A percentile compares a stretch with the other conserved stretches of the same genome.
Evolutionary conservation across 1,140 invertebrate species (phyloP).

Genomic region (Alviniconcha marisindica): DNA sequence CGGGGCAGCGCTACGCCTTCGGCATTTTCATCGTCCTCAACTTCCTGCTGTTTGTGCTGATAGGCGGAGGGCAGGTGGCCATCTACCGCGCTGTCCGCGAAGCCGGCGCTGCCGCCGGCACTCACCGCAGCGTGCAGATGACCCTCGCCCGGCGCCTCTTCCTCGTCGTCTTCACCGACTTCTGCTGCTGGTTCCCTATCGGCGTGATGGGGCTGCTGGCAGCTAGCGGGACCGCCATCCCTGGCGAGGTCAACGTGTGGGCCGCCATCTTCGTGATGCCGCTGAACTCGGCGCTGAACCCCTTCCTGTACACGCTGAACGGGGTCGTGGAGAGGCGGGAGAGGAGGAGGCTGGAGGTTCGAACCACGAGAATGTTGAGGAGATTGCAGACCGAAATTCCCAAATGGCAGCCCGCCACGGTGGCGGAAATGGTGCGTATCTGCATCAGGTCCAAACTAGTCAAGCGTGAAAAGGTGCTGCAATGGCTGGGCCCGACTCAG

Average conservation of each 20-base stretch:
- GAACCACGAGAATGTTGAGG: neutral
- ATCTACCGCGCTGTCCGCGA: slow-evolving; percentile 47
- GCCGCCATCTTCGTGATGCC: slow-evolving; percentile 53
- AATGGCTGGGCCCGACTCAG: too few species aligned
- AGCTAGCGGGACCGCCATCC: slow-evolving; percentile 36
- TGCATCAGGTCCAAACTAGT: neutral
- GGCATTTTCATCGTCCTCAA: neutral
- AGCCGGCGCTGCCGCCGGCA: too few species aligned
- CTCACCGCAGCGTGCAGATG: slow-evolving; percentile 22
- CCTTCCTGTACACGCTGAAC: slow-evolving; percentile 54
- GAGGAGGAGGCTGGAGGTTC: neutral
- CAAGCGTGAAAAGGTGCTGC: neutral
- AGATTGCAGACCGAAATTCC: neutral
- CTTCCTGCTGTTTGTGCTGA: neutral
- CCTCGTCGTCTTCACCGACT: slow-evolving; percentile 45
- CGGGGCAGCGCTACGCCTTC: neutral
- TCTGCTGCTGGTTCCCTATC: slow-evolving; percentile 38
- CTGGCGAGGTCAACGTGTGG: slow-evolving; percentile 54
- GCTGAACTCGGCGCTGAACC: slow-evolving; percentile 55
- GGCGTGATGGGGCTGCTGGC: slow-evolving; percentile 40
- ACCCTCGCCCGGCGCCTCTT: slow-evolving; percentile 46
- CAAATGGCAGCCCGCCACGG: neutral
- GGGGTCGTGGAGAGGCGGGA: neutral
- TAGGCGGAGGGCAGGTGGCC: slow-evolving; percentile 43
- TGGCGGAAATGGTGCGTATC: neutral